phyloP scores from a whole-genome alignment of 2,113 vertebrate genomes.

The Chloroceryle aenea region DNA sequence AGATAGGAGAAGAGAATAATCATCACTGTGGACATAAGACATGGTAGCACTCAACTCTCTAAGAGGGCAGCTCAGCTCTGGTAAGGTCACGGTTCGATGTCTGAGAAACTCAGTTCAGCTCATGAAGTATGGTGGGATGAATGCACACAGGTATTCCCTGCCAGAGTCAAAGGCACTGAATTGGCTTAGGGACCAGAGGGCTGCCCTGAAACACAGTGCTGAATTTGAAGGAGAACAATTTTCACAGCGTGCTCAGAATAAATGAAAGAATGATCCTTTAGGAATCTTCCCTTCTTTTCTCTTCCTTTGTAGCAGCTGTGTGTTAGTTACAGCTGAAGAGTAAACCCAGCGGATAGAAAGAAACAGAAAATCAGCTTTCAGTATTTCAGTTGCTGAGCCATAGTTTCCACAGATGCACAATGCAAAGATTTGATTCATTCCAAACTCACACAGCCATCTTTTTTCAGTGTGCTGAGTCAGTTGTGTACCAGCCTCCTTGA shows the following conservation, averaged over 20 bases:
- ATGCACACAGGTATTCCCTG: not conserved
- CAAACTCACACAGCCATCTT: rapidly evolving
- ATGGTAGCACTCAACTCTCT: not conserved
- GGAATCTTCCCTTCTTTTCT: not conserved
- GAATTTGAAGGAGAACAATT: not conserved
- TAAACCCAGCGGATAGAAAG: not conserved
- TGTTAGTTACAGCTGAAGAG: not conserved
- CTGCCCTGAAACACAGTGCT: not conserved
- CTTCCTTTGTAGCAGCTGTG: not conserved
- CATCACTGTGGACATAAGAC: not conserved
- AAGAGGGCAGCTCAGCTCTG: not conserved
- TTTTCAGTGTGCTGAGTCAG: not conserved
- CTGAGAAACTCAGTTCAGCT: not conserved
- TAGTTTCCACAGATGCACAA: rapidly evolving
- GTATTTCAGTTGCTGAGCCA: not conserved
- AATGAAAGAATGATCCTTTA: not conserved
- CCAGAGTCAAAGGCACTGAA: not conserved
- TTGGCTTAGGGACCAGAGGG: not conserved
- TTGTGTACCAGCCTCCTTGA: not conserved
- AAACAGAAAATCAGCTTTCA: not conserved
- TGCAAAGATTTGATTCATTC: not conserved
- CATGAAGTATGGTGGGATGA: not conserved
- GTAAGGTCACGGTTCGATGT: not conserved
- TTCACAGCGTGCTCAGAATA: not conserved
- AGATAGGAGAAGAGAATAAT: not conserved